Evolutionary conservation across 92 coral and sea anemone species (phyloP).

Genomic region (Chrysogorgia sp.): DNA sequence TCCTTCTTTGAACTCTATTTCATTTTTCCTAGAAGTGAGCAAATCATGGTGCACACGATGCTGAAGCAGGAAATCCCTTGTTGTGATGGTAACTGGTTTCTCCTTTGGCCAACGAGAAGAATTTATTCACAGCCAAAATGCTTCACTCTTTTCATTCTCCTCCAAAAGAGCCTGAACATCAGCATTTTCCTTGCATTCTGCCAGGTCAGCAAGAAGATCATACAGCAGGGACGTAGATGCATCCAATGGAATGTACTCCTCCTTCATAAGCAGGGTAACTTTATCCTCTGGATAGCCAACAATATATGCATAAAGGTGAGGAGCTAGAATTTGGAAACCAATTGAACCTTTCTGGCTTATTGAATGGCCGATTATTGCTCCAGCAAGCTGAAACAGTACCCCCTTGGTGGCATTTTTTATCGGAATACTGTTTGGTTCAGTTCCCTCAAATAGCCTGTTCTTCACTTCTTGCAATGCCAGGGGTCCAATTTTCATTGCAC

Average conservation of each 20-base stretch:
- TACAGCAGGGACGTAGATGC: conserved; percentile 33
- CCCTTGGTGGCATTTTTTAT: conserved; percentile 47
- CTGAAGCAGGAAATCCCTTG: conserved; percentile 20
- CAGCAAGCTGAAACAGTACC: conserved; percentile 45
- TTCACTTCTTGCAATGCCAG: conserved; percentile 46
- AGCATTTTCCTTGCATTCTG: not conserved
- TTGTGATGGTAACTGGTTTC: not conserved
- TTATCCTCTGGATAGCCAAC: conserved; percentile 45
- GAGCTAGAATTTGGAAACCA: conserved; percentile 36
- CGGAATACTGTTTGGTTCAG: conserved; percentile 30
- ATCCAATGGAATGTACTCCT: conserved; percentile 45
- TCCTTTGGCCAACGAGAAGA: conserved; percentile 55
- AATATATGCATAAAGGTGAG: conserved; percentile 32
- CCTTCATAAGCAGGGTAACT: conserved; percentile 12
- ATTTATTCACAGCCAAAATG: conserved; percentile 33
- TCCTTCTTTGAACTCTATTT: conserved; percentile 50
- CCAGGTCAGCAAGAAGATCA: conserved; percentile 11
- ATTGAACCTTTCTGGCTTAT: conserved; percentile 11
- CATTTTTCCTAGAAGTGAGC: conserved; percentile 52
- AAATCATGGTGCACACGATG: conserved; percentile 43
- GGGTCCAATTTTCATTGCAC: conserved; percentile 60
- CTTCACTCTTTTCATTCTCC: conserved; percentile 42
- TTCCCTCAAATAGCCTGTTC: conserved; percentile 52
- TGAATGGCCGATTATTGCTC: conserved; percentile 32
- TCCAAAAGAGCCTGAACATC: conserved; percentile 1